phyloP scores from a whole-genome alignment of 2,888 invertebrate species.

The Choristoneura rosaceana region DNA sequence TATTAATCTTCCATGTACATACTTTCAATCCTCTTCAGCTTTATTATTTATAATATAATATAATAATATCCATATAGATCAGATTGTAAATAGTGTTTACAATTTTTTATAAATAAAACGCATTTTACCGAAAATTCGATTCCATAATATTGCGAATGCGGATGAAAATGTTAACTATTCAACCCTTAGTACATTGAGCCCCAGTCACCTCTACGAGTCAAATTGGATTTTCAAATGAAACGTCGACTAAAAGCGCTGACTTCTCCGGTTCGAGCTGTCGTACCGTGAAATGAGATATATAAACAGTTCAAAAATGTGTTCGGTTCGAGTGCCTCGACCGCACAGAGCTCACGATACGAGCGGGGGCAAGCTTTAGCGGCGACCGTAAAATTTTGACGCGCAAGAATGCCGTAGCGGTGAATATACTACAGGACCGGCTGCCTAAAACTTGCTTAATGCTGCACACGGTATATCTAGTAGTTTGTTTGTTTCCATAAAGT shows the following conservation, averaged over 20 bases:
- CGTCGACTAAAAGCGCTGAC: constrained; percentile 51
- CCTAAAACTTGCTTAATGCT: too few species aligned
- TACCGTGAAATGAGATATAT: constrained; percentile 79
- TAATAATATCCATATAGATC: too few species aligned
- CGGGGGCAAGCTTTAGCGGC: not conserved
- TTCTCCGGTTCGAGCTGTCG: constrained; percentile 62
- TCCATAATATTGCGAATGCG: too few species aligned
- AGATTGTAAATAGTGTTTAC: too few species aligned
- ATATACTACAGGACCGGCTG: too few species aligned
- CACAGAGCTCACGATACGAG: not conserved
- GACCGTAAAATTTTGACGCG: constrained; percentile 4
- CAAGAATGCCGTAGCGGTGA: not conserved
- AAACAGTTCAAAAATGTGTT: constrained; percentile 76
- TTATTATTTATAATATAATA: too few species aligned
- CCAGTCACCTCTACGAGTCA: constrained; percentile 46
- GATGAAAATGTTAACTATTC: not conserved
- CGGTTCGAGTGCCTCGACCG: constrained; percentile 47
- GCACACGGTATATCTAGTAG: too few species aligned
- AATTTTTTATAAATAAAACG: too few species aligned
- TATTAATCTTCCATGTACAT: too few species aligned
- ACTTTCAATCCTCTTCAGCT: too few species aligned
- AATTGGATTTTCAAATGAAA: constrained; percentile 75
- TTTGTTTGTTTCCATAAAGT: too few species aligned
- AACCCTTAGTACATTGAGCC: not conserved
- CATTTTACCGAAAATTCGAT: too few species aligned